Percentiles rank a stretch among this genome's conserved stretches.
These are phyloP conservation scores for Poecilia picta DNA, from an alignment of 2,797 vertebrate genomes.

Conservation along the genomic window DNA sequence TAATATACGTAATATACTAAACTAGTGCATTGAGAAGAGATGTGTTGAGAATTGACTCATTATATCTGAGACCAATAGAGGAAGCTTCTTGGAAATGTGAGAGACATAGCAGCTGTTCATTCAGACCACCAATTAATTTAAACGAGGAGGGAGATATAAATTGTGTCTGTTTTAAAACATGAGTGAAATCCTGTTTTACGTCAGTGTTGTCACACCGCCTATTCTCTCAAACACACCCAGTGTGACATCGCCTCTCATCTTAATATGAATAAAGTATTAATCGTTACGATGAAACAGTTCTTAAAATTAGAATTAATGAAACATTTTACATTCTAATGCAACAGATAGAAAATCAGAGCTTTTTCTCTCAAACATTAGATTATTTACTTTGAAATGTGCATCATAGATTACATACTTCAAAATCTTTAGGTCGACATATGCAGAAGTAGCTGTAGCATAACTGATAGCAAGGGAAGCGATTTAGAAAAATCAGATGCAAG, in stretches of 20 bases:
- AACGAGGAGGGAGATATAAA: background rate
- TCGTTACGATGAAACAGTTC: background rate
- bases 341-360: background rate
- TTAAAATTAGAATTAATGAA: background rate
- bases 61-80: background rate
- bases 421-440: background rate
- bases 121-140: background rate
- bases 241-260: background rate
- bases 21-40: background rate
- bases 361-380: background rate
- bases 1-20: no score
- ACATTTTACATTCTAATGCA: background rate
- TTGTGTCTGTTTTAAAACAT: background rate
- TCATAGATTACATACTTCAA: background rate
- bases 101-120: background rate
- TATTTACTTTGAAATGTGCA: background rate
- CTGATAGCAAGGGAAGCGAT: slow-evolving; percentile 48
- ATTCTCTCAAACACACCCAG: background rate
- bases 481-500: slow-evolving; percentile 41
- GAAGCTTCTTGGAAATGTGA: background rate
- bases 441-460: background rate
- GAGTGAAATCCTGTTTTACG: background rate
- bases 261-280: background rate
- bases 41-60: background rate
- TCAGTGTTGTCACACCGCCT: background rate